These are phyloP conservation scores for Malurus leucopterus DNA, from an alignment of 2,797 vertebrate species.

Conservation along the genomic window DNA sequence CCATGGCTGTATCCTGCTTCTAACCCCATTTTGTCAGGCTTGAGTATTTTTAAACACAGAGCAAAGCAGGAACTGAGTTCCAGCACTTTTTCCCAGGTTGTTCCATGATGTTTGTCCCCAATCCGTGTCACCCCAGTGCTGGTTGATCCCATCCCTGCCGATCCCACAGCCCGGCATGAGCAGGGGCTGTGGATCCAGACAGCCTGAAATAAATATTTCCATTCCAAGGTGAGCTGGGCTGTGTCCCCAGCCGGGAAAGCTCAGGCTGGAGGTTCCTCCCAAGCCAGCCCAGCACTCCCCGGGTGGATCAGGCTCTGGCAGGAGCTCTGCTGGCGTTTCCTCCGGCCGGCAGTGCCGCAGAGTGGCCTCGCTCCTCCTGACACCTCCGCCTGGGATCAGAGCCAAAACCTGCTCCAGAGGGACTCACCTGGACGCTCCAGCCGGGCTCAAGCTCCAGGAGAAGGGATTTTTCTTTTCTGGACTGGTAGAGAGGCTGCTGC, in stretches of 20 bases:
- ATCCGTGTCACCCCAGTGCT: neutral
- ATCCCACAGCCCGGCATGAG: neutral
- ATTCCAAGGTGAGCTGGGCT: neutral
- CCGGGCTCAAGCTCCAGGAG: neutral
- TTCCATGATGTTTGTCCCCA: neutral
- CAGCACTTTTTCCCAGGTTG: neutral
- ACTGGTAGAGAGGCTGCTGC: neutral
- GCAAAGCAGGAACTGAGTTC: neutral
- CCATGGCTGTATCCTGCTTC: neutral
- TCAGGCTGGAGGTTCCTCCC: neutral
- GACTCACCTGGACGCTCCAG: neutral
- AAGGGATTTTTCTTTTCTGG: neutral
- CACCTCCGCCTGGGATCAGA: neutral
- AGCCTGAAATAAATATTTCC: neutral
- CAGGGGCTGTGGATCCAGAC: accelerated
- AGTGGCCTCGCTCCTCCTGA: neutral
- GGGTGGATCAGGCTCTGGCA: neutral
- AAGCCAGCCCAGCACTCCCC: neutral
- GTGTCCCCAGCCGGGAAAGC: accelerated
- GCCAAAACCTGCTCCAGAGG: neutral
- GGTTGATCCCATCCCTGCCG: neutral
- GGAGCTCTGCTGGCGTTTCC: neutral
- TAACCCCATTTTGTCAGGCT: slow-evolving; percentile 49
- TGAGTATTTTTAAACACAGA: slow-evolving; percentile 32
- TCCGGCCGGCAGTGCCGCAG: neutral